Base-by-base conservation (phyloP, 2,888 invertebrate species). In the Apantesis nais region DNA sequence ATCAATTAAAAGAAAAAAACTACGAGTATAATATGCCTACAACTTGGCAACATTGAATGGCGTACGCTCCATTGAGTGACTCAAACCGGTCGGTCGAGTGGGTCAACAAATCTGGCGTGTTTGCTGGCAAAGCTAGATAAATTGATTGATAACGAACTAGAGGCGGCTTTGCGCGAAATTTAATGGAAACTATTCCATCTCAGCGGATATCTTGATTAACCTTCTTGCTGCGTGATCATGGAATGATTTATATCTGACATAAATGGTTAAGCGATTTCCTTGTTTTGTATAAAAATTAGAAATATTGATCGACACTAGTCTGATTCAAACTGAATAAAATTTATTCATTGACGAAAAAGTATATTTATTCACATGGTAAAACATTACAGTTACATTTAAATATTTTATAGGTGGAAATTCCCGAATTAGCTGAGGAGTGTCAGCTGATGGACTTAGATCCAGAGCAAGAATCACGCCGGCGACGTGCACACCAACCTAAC, bases 361-460 rank as follows among this genome's bases (percentile, higher is more conserved):
- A 41, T 48, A 48, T 22, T 7, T 8, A 22, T 48, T 19, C 19
- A 48, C 48, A 1, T 52, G 9, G 9, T 22, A 48, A 48, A 7
- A 0, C 4, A 52, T n/a, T 52, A 52, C n/a, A n/a, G 48, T n/a
- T 52, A 14, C 31, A 66, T 29, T n/a, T 9, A 61, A 58, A 41
- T 39, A 66, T 62, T 71, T 78, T 71, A 8, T 81, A 95, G 94
- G 85, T 93, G 72, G 91, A 93, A 78, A 96, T 98, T 83, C 98
- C 98, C 0, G 97, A 97, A 83, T 95, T 96, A 75, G 97, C 97
- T 0, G 98, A 98, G 86, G 97, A 98, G 87, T 97, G 97, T 79
- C 89, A 92, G 52, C 93, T 98, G 83, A 93, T 96, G 80, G 97
- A 98, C 62, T 96, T 98, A 85, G 98, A 98, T 89, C 97, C 98